Evolutionary conservation across 1,140 invertebrate species (phyloP), one percentile per base, ranked within the genome.

Genomic region (Semibalanus balanoides): DNA sequence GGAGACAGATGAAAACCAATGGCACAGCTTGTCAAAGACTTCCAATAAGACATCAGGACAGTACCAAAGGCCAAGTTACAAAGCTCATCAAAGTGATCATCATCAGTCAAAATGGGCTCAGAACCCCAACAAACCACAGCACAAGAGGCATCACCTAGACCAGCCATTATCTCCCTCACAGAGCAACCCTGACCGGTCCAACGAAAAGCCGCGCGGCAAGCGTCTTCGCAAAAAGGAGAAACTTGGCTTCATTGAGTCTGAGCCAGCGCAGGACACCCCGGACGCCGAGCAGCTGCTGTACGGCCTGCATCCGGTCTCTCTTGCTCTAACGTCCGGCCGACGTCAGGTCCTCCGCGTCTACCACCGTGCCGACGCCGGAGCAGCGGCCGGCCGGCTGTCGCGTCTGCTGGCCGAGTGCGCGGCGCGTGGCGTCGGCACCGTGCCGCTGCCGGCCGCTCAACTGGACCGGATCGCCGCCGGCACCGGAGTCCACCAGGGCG

Each of bases 401-500:
- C 51, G 51, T 1, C 51, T 64, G 51, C 1, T 64, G 51, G 51
- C 51, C 11, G 51, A 64, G 51, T 64, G 51, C 22, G 51, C 51
- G 51, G 51, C 51, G 22, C 51, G 51, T 25, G 51, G 51, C 51
- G 51, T 64, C 51, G 22, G 51, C 51, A 64, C 51, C 51, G 51
- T 64, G 51, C 51, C 51, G 11, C 51, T 64, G 22, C 51, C 51
- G 51, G 11, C 22, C 51, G 22, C 51, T 19, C 9, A 19, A 19
- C 51, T 64, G 51, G 51, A 64, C 51, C 11, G 1, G 51, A 64
- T 64, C 11, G 51, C 51, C 14, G 14, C 7, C 51, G 51, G 51
- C 51, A 64, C 51, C 7, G 51, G 51, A 1, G 75, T 76, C 11
- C 76, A 79, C 73, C 74, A 78, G 71, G 75, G 75, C n/a, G 74